Conservation (phyloP, 2,888 invertebrate species). For the Tribolium freemani region DNA sequence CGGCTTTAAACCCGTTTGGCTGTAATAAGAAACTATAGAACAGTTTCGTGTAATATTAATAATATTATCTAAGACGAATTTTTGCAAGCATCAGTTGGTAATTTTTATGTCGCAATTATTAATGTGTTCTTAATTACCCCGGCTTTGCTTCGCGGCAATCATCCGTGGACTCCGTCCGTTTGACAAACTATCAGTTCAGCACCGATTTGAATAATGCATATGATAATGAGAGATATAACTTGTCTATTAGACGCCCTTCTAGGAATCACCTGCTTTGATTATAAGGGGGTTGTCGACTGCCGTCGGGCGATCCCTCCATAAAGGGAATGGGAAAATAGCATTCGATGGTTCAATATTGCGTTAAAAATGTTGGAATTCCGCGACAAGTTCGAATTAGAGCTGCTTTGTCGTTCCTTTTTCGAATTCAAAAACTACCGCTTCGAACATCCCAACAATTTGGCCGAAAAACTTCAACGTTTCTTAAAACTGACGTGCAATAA, state of each 20-base stretch:
- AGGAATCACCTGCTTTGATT: conserved; percentile 41
- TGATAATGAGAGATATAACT: conserved; percentile 31
- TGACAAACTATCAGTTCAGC: conserved; percentile 24
- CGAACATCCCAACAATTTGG: conserved; percentile 34
- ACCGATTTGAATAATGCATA: conserved; percentile 25
- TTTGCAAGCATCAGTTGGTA: too few species aligned
- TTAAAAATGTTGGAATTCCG: conserved; percentile 33
- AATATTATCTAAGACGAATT: too few species aligned
- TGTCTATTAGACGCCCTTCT: conserved; percentile 45
- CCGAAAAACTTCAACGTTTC: conserved; percentile 39
- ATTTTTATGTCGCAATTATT: too few species aligned
- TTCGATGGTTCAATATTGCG: conserved; percentile 21
- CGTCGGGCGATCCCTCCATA: conserved; percentile 2
- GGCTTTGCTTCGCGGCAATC: neutral
- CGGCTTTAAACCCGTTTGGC: too few species aligned
- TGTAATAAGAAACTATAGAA: too few species aligned
- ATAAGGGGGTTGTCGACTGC: conserved; percentile 26
- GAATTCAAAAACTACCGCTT: conserved; percentile 32
- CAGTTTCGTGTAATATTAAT: too few species aligned
- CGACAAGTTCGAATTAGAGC: conserved; percentile 27
- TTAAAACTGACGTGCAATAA: conserved; percentile 59
- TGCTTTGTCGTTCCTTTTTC: conserved; percentile 20
- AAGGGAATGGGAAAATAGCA: conserved; percentile 35
- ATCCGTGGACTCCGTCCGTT: conserved; percentile 5
- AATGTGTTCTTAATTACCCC: neutral